phyloP scores from a whole-genome alignment of 2,888 invertebrate species.

The Epiblema foenella region DNA sequence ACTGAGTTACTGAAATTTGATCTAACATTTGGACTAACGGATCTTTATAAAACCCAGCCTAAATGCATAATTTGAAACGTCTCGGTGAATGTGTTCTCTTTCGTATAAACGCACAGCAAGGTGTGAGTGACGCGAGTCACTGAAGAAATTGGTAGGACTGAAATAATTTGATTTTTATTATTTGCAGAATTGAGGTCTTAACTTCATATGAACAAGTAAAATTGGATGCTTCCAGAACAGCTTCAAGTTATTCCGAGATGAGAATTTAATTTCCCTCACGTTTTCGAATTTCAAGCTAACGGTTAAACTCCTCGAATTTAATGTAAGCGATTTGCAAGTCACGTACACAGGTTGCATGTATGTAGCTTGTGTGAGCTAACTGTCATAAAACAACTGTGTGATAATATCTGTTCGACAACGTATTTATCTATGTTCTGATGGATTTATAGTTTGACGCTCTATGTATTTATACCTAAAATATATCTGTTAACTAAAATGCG shows the following conservation, averaged over 20 bases:
- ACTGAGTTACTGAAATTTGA: too few relatives aligned
- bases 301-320: slow-evolving; percentile 19
- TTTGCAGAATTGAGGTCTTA: not conserved
- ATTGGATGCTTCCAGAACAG: slow-evolving; percentile 6
- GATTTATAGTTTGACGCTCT: not conserved
- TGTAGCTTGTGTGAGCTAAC: slow-evolving; percentile 7
- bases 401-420: slow-evolving; percentile 12
- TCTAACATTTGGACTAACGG: too few relatives aligned
- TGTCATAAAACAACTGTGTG: slow-evolving; percentile 10
- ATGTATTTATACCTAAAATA: too few relatives aligned
- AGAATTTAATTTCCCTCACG: slow-evolving; percentile 11
- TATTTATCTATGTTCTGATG: slow-evolving; percentile 5
- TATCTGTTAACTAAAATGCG: not conserved
- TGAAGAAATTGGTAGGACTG: not conserved
- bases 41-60: too few relatives aligned
- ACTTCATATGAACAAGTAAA: slow-evolving; percentile 13
- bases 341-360: slow-evolving; percentile 32
- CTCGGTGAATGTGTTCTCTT: not conserved
- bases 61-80: not conserved
- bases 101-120: not conserved
- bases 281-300: slow-evolving; percentile 23
- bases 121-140: not conserved
- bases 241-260: slow-evolving; percentile 16
- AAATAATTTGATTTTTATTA: not conserved
- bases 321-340: slow-evolving; percentile 22